phyloP scores from a whole-genome alignment of 1,140 invertebrate genomes.

The Daktulosphaira vitifoliae region DNA sequence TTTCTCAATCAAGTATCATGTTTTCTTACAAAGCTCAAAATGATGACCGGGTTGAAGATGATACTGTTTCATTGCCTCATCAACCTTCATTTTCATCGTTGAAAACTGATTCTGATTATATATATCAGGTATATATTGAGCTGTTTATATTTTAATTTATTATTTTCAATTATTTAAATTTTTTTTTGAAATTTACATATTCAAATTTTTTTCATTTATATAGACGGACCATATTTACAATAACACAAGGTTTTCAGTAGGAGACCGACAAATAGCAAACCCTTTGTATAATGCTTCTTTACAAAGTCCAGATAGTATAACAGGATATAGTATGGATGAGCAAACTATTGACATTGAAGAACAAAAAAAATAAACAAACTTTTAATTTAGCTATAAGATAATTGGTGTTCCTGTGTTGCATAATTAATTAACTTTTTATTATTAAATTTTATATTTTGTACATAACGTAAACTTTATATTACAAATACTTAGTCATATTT shows the following conservation, averaged over 20 bases:
- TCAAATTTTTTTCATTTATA: slow-evolving; percentile 41
- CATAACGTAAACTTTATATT: background rate
- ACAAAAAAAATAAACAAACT: slow-evolving; percentile 16
- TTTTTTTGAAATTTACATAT: too few species aligned
- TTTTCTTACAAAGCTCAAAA: slow-evolving; percentile 76
- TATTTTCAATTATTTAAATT: too few species aligned
- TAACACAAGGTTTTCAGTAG: slow-evolving; percentile 63
- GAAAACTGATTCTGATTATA: slow-evolving; percentile 68
- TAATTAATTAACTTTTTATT: slow-evolving; percentile 22
- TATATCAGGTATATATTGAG: slow-evolving; percentile 53
- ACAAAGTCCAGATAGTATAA: slow-evolving; percentile 66
- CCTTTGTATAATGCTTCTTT: slow-evolving; percentile 62
- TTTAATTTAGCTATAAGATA: background rate
- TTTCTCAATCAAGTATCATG: slow-evolving; percentile 64
- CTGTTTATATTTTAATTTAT: background rate
- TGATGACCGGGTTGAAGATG: slow-evolving; percentile 67
- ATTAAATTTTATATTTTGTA: slow-evolving; percentile 10
- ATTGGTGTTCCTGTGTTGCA: slow-evolving; percentile 24
- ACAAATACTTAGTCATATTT: background rate
- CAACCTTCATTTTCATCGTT: slow-evolving; percentile 66
- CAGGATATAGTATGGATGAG: slow-evolving; percentile 44
- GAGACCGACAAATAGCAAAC: slow-evolving; percentile 55
- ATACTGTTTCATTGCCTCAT: slow-evolving; percentile 66
- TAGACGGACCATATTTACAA: slow-evolving; percentile 68
- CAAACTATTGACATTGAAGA: slow-evolving; percentile 38